Conservation (phyloP, 1,140 invertebrate genomes). For the Leptopilina boulardi region DNA sequence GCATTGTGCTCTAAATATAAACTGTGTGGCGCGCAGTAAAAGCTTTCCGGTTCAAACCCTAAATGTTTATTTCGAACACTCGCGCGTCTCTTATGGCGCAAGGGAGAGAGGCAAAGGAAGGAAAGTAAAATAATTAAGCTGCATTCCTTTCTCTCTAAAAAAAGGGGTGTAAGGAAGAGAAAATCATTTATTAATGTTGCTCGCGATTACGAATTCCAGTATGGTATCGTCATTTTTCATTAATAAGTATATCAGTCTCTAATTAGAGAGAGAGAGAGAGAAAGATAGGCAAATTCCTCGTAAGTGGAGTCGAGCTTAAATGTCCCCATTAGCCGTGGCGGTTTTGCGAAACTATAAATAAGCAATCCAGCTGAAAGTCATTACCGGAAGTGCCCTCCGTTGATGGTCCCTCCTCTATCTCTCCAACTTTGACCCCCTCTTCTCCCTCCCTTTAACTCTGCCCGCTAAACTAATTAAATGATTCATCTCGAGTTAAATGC, state of each 20-base stretch:
- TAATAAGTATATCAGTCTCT: constrained; percentile 22
- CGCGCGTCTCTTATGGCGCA: too few species aligned
- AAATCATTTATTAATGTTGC: not conserved
- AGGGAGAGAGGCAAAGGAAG: too few species aligned
- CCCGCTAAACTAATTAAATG: constrained; percentile 9
- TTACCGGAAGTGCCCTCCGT: constrained; percentile 62
- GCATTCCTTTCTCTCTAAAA: not conserved
- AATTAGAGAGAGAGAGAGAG: constrained; percentile 31
- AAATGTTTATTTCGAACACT: constrained; percentile 21
- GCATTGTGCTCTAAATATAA: constrained; percentile 19
- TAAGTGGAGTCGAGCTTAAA: constrained; percentile 38
- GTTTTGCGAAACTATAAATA: constrained; percentile 57
- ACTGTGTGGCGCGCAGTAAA: constrained; percentile 4
- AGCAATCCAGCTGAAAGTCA: constrained; percentile 54
- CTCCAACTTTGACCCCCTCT: too few species aligned
- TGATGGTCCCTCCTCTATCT: constrained; percentile 49
- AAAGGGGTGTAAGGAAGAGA: not conserved
- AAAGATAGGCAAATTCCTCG: constrained; percentile 21
- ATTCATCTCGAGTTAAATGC: constrained; percentile 8
- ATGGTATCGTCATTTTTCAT: not conserved
- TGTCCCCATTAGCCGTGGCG: constrained; percentile 42
- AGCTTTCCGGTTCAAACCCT: constrained; percentile 22
- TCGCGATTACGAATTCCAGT: not conserved
- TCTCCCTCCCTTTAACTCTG: too few species aligned
- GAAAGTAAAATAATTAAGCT: too few species aligned